Evolutionary conservation across 2,888 invertebrate species (phyloP).

Genomic region (Drosophila macrospina): DNA sequence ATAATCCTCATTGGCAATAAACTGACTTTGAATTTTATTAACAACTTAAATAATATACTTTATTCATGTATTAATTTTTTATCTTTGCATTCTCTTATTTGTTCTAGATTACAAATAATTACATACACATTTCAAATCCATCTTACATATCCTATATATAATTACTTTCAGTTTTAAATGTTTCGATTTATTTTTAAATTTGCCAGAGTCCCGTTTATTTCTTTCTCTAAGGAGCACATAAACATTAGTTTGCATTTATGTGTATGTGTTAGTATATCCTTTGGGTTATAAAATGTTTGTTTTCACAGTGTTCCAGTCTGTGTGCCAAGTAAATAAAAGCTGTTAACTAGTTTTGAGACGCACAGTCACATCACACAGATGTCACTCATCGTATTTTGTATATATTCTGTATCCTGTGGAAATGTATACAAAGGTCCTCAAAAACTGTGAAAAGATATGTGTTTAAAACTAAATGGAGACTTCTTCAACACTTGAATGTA

Average conservation of each 20-base stretch:
- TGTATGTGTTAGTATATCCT: constrained; percentile 16
- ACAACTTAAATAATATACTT: background rate
- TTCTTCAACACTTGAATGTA: background rate
- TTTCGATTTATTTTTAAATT: background rate
- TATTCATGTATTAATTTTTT: too few species aligned
- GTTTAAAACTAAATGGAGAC: background rate
- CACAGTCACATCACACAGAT: background rate
- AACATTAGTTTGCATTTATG: constrained; percentile 10
- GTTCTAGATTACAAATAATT: too few species aligned
- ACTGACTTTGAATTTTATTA: background rate
- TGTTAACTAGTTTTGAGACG: constrained; percentile 68
- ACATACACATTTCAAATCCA: background rate
- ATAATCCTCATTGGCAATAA: constrained; percentile 3
- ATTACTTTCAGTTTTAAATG: background rate
- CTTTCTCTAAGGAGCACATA: background rate
- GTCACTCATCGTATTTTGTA: constrained; percentile 9
- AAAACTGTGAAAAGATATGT: constrained; percentile 4
- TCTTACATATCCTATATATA: background rate
- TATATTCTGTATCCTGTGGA: constrained; percentile 5
- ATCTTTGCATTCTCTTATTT: too few species aligned
- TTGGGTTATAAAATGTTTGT: constrained; percentile 59
- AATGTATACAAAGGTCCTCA: constrained; percentile 10
- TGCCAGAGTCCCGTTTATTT: background rate
- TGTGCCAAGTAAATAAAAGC: constrained; percentile 73
- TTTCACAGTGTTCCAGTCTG: constrained; percentile 55